Percentiles rank a stretch among this genome's conserved stretches.
Evolutionary conservation across 2,888 invertebrate genomes (phyloP).

Genomic region (Tetranychus piercei): DNA sequence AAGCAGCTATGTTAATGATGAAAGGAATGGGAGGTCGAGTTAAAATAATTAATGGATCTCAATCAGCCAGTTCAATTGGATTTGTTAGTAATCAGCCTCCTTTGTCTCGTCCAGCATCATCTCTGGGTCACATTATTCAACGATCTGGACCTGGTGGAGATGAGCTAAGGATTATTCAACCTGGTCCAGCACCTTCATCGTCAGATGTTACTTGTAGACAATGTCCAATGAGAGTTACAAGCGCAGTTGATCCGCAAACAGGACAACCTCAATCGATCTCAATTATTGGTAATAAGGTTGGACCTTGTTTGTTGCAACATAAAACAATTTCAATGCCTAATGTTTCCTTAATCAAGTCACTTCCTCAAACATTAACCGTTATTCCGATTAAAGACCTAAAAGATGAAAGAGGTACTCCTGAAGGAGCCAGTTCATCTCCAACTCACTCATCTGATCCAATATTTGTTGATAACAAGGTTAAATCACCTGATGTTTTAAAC

Average conservation of each 20-base stretch:
- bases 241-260: not conserved
- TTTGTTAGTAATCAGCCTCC: not conserved
- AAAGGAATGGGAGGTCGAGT: not conserved
- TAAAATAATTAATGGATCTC: not conserved
- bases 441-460: slow-evolving; percentile 33
- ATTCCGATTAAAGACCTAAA: slow-evolving; percentile 31
- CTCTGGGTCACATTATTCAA: slow-evolving; percentile 5
- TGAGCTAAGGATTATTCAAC: not conserved
- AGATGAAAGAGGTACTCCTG: slow-evolving; percentile 51
- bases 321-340: slow-evolving; percentile 17
- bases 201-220: not conserved
- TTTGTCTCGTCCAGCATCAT: slow-evolving; percentile 5
- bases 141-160: not conserved
- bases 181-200: not conserved
- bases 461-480: slow-evolving; percentile 17
- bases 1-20: not conserved
- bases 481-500: not conserved
- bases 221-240: not conserved
- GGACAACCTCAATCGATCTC: not conserved
- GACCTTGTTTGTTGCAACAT: slow-evolving; percentile 8
- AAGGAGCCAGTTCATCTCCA: slow-evolving; percentile 51
- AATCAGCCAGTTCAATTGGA: not conserved
- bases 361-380: not conserved
- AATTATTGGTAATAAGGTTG: not conserved
- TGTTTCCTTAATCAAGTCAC: slow-evolving; percentile 9